Evolutionary conservation across 2,888 invertebrate genomes (phyloP).

Genomic region (Muschampia plurimacula): DNA sequence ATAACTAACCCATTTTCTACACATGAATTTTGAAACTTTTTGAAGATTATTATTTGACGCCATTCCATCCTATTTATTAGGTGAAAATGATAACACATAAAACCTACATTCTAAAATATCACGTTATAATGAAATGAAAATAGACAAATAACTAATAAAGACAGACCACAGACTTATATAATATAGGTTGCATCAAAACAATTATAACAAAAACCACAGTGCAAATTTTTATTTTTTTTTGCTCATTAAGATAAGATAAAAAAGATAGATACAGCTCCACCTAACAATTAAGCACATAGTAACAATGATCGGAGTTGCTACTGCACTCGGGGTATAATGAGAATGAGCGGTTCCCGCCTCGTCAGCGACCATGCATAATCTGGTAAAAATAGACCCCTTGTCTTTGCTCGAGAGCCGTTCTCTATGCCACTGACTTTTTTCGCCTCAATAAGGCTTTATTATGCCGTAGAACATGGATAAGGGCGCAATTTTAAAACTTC

Average conservation of each 20-base stretch:
- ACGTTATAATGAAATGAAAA: too few relatives aligned
- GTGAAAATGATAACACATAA: too few relatives aligned
- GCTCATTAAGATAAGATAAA: constrained; percentile 7
- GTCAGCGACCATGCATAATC: constrained; percentile 73
- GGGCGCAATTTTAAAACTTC: constrained; percentile 12
- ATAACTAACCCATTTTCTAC: too few relatives aligned
- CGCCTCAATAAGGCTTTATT: constrained; percentile 58
- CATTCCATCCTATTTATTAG: too few relatives aligned
- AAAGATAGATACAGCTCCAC: constrained; percentile 3
- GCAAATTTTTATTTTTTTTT: background rate
- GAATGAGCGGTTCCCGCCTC: constrained; percentile 44
- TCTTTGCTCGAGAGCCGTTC: constrained; percentile 58
- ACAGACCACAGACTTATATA: too few relatives aligned
- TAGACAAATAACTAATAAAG: too few relatives aligned
- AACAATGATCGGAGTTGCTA: constrained; percentile 28
- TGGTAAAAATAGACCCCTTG: constrained; percentile 75
- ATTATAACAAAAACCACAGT: background rate
- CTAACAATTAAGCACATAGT: constrained; percentile 9
- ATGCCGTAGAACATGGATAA: constrained; percentile 39
- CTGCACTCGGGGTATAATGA: constrained; percentile 36
- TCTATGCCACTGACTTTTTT: constrained; percentile 53
- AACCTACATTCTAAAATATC: too few relatives aligned
- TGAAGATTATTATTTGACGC: too few relatives aligned
- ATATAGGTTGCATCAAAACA: background rate
- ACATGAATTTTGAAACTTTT: too few relatives aligned